phyloP scores from a whole-genome alignment of 2,888 invertebrate species.

The Coecobrya sp. region DNA sequence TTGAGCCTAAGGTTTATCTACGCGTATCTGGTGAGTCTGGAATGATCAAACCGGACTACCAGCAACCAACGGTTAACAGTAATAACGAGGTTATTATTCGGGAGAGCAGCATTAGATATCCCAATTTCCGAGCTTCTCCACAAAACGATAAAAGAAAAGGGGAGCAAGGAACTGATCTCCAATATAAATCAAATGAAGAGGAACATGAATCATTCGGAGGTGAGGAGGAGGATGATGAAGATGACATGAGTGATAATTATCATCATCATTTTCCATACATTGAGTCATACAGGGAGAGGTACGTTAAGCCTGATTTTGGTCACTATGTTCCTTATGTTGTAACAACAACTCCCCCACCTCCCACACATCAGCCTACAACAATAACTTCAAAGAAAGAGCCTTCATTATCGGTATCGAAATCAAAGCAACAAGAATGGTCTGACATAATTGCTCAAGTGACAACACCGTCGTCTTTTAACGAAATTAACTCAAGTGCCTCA shows the following conservation, averaged over 20 bases:
- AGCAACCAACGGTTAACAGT: not conserved
- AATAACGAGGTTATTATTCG: slow-evolving; percentile 26
- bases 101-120: not conserved
- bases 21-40: slow-evolving; percentile 80
- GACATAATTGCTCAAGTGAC: slow-evolving; percentile 79
- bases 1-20: slow-evolving; percentile 65
- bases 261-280: slow-evolving; percentile 73
- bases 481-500: slow-evolving; percentile 73
- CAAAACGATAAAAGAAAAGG: slow-evolving; percentile 9
- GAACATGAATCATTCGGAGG: slow-evolving; percentile 55
- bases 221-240: slow-evolving; percentile 50
- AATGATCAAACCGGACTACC: slow-evolving; percentile 60
- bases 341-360: slow-evolving; percentile 47
- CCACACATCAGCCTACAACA: slow-evolving; percentile 26
- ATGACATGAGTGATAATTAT: slow-evolving; percentile 73
- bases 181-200: slow-evolving; percentile 56
- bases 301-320: slow-evolving; percentile 60
- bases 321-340: slow-evolving; percentile 26
- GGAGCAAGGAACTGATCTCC: slow-evolving; percentile 58
- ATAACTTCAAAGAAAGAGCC: slow-evolving; percentile 12
- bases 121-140: slow-evolving; percentile 38
- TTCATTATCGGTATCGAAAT: slow-evolving; percentile 1
- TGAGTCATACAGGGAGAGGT: slow-evolving; percentile 73
- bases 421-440: slow-evolving; percentile 69
- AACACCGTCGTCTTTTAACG: slow-evolving; percentile 73